Evolutionary conservation across 2,113 vertebrate species (phyloP).

Genomic region (Psammodynastes pulverulentus): DNA sequence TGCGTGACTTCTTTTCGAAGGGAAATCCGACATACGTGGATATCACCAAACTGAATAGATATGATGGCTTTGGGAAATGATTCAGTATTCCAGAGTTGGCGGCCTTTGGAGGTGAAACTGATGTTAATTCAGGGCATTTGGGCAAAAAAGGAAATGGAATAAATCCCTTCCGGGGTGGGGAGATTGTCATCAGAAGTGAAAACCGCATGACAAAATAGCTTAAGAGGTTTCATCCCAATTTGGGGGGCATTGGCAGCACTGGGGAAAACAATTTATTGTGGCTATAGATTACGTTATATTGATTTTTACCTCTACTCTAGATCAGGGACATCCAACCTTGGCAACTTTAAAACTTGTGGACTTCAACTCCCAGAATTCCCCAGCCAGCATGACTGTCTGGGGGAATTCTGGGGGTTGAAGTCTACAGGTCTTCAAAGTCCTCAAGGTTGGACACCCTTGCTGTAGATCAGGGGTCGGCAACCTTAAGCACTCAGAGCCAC

Average conservation of each 20-base stretch:
- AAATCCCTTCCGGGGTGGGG: neutral
- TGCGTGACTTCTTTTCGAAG: conserved; percentile 30
- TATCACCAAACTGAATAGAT: conserved; percentile 8
- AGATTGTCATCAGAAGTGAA: neutral
- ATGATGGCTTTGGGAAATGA: conserved; percentile 22
- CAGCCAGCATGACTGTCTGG: too few species aligned
- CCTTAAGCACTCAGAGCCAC: too few species aligned
- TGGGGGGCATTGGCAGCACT: neutral
- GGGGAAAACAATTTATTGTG: neutral
- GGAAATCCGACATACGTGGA: neutral
- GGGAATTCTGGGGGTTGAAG: too few species aligned
- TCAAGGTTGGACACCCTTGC: too few species aligned
- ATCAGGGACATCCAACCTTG: too few species aligned
- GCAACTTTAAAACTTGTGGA: too few species aligned
- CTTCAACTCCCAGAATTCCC: too few species aligned
- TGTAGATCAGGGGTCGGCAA: too few species aligned
- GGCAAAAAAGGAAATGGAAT: neutral
- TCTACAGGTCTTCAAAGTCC: too few species aligned
- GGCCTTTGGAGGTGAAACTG: neutral
- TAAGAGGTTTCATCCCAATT: neutral
- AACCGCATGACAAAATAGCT: conserved; percentile 29
- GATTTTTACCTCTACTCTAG: neutral
- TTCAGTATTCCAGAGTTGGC: neutral
- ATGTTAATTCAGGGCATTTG: neutral
- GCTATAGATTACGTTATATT: neutral